These are phyloP conservation scores for Wasmannia auropunctata DNA, from an alignment of 1,140 invertebrate genomes.

Conservation along the genomic window DNA sequence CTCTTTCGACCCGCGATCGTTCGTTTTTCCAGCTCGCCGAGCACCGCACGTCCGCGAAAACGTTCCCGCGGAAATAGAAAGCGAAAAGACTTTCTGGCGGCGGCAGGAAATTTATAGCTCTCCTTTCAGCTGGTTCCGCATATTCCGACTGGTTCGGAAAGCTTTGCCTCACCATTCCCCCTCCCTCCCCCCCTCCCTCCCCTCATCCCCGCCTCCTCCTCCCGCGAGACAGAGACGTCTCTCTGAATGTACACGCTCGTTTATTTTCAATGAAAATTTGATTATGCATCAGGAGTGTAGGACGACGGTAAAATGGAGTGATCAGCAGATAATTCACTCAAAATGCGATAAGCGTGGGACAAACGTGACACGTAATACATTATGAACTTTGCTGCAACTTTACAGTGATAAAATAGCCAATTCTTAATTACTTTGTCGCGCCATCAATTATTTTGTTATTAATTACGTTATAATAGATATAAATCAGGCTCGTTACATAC, in stretches of 20 bases:
- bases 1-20: neutral
- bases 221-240: neutral
- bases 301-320: neutral
- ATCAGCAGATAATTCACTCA: neutral
- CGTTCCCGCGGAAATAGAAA: slow-evolving; percentile 48
- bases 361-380: neutral
- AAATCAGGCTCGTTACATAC: no score
- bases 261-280: slow-evolving; percentile 11
- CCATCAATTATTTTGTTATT: no score
- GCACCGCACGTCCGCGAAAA: slow-evolving; percentile 25
- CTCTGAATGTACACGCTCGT: neutral
- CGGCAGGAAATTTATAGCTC: slow-evolving; percentile 35
- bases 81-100: slow-evolving; percentile 19
- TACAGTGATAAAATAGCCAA: neutral
- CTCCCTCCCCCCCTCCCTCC: no score
- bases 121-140: slow-evolving; percentile 8
- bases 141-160: neutral
- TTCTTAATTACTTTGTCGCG: neutral
- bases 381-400: neutral
- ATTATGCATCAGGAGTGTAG: neutral
- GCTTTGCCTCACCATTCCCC: no score
- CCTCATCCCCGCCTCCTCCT: neutral
- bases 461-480: neutral
- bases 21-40: slow-evolving; percentile 40
- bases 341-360: neutral